These are phyloP conservation scores for Patiria pectinifera DNA, from an alignment of 53 echinoderm and acorn worm species.

Conservation along the genomic window DNA sequence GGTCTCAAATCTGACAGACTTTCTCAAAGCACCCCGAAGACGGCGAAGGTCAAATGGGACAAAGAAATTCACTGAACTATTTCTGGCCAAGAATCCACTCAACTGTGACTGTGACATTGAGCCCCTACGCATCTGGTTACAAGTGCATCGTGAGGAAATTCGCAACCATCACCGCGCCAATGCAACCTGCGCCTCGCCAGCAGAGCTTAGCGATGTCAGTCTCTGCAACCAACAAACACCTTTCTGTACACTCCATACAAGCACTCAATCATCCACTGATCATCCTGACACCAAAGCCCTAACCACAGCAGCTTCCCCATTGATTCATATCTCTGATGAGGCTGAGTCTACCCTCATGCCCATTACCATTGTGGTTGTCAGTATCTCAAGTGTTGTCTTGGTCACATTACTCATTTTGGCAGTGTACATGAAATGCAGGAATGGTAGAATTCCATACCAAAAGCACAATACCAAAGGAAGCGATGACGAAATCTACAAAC, in stretches of 20 bases:
- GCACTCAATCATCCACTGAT: background rate
- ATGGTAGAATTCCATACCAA: background rate
- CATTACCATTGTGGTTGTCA: background rate
- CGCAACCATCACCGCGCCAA: background rate
- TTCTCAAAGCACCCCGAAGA: background rate
- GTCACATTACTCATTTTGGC: background rate
- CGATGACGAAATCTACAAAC: background rate
- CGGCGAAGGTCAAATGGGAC: background rate
- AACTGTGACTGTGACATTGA: constrained; percentile 36
- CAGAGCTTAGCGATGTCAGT: background rate
- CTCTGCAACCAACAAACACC: background rate
- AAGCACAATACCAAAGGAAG: background rate
- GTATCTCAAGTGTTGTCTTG: background rate
- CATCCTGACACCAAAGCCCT: background rate
- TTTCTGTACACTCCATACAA: background rate
- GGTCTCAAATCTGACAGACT: constrained; percentile 8
- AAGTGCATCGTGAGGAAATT: background rate
- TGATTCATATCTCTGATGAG: background rate
- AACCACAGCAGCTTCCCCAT: background rate
- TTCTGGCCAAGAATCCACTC: constrained; percentile 48
- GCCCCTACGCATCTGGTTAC: constrained; percentile 43
- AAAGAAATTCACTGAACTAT: background rate
- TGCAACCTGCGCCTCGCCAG: constrained; percentile 11
- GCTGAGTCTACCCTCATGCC: constrained; percentile 2
- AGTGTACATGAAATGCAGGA: background rate